Conservation (phyloP, 1,140 invertebrate genomes). For the Cephus cinctus region DNA sequence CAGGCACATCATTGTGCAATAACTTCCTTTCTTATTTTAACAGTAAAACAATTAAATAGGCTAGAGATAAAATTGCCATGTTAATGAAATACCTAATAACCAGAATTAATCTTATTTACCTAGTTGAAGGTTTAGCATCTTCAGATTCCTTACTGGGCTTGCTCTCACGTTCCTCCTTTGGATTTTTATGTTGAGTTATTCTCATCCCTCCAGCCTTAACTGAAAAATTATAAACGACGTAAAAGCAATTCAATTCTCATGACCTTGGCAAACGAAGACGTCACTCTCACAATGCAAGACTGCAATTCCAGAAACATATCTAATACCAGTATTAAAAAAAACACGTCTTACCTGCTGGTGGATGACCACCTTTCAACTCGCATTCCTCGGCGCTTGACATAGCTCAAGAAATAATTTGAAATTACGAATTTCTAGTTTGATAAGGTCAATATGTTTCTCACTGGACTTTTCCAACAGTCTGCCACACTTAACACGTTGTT, state of each 20-base stretch:
- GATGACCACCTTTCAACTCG: conserved; percentile 77
- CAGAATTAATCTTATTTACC: conserved; percentile 29
- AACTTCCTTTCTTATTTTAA: too few relatives aligned
- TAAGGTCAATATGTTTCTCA: conserved; percentile 13
- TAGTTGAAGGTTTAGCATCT: conserved; percentile 45
- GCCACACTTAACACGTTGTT: conserved; percentile 2
- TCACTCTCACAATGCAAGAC: too few relatives aligned
- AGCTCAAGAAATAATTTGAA: conserved; percentile 3
- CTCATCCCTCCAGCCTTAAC: conserved; percentile 91
- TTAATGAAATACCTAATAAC: conserved; percentile 6
- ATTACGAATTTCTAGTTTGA: neutral
- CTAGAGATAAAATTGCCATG: too few relatives aligned
- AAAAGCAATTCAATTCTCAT: conserved; percentile 11
- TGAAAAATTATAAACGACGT: conserved; percentile 45
- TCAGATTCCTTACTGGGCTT: conserved; percentile 52
- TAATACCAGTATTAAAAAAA: conserved; percentile 12
- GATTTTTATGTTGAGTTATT: conserved; percentile 82
- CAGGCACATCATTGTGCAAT: too few relatives aligned
- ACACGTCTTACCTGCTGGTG: conserved; percentile 75
- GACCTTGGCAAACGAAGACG: too few relatives aligned
- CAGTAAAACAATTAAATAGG: too few relatives aligned
- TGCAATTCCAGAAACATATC: too few relatives aligned
- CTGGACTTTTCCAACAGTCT: too few relatives aligned
- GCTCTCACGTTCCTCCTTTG: conserved; percentile 62
- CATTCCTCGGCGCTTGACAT: conserved; percentile 63